Evolutionary conservation across 2,113 vertebrate genomes (phyloP), one percentile per base, ranked within the genome.

Genomic region (Eurystomus gularis): DNA sequence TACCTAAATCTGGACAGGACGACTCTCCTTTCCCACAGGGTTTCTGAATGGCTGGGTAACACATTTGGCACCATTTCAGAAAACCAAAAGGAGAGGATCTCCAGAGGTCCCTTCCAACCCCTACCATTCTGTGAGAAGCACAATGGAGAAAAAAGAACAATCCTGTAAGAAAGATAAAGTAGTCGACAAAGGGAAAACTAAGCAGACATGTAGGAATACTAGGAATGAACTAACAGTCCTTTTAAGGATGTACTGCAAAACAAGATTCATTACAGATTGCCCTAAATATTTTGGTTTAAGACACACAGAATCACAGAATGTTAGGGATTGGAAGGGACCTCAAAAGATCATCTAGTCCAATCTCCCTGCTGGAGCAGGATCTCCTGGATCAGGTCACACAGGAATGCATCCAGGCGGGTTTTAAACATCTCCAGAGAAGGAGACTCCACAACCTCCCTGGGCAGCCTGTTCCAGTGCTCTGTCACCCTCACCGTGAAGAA

Each of bases 171-270:
- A 69, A 87, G 49, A 90, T 7, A 86, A 81, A 88, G 44, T 13
- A 58, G 55, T 37, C 0, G 3, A 93, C 51, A 90, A 87, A 86
- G 29, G 33, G 42, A 73, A 91, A 94, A 49, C 58, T 81, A 90
- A 91, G 57, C 90, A 94, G 90, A 52, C 17, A 28, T 9, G 35
- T 2, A 88, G 61, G 84, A 94, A 87, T 31, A 87, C 31, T 2
- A 89, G 68, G 91, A 96, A 95, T 49, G 68, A 95, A 77, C 57
- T 16, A 39, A 52, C 35, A 75, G 31, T 52, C 96, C 95, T 95
- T 97, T 90, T 94, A 96, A 95, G 94, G 91, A 88, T 42, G 44
- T 48, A 58, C 73, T 66, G 84, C 64, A 88, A 91, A 96, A 94
- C 79, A 95, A 91, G 75, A 92, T 31, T 66, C 87, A 78, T 88